Evolutionary conservation across 1,140 invertebrate species (phyloP), one percentile per base, ranked within the genome.

Genomic region (Heterodera schachtii): DNA sequence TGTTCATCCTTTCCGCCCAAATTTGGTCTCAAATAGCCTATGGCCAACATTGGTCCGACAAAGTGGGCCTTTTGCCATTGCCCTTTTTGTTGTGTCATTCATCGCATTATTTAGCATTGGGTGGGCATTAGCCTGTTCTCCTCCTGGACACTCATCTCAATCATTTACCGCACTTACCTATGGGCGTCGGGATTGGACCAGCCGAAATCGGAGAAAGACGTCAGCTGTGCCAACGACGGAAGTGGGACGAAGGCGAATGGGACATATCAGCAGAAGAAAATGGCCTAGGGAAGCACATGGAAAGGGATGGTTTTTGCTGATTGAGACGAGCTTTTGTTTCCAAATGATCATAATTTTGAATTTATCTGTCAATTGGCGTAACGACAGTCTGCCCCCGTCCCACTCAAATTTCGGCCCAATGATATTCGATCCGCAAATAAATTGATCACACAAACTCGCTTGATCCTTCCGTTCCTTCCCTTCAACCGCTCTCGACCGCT

Each of bases 1-100:
- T 89, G 31, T 85, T 85, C 46, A 89, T 89, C 60, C 79, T 89
- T 11, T 82, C 84, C 41, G 88, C 86, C 13, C 88, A 89, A 81
- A 81, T 89, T 75, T 89, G 89, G 89, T 90, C 89, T 9, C 88
- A 89, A 79, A 80, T 86, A 52, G 87, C 88, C 43, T 89, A 89
- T 73, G 75, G 81, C 75, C 49, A 74, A n/a, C 73, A 87, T 64
- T 89, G 89, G 89, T 82, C 80, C 5, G 85, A 83, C 52, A 78
- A 78, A 64, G 77, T 78, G 47, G n/a, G 13, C 21, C 8, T 52
- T 75, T 44, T 31, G 31, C 31, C 31, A 31, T 46, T 41, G 41
- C 47, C 19, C n/a, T 60, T 69, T 78, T 21, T 19, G n/a, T 47
- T 41, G 31, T 3, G 47, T 71, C 52, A n/a, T 46, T 31, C 3